These are phyloP conservation scores for Anisognathus igniventris DNA, from an alignment of 2,797 vertebrate genomes.

Conservation along the genomic window DNA sequence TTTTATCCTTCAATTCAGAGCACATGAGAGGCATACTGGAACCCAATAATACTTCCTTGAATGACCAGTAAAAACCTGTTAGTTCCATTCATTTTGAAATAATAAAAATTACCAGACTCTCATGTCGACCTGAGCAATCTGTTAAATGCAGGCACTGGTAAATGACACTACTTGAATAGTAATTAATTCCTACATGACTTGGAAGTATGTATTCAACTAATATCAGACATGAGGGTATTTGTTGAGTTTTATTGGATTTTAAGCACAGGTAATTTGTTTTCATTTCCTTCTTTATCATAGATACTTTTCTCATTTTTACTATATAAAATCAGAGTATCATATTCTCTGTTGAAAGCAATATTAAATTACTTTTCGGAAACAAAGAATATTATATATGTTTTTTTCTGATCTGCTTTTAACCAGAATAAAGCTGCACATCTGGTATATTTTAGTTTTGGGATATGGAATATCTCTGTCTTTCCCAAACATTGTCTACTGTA, in stretches of 20 bases:
- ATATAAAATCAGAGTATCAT: slow-evolving; percentile 63
- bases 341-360: slow-evolving; percentile 73
- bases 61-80: slow-evolving; percentile 68
- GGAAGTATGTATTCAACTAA: slow-evolving; percentile 14
- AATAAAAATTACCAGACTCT: slow-evolving; percentile 55
- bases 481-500: slow-evolving; percentile 71
- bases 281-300: slow-evolving; percentile 64
- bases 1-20: slow-evolving; percentile 73
- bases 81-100: slow-evolving; percentile 66
- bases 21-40: slow-evolving; percentile 51
- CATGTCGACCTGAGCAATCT: slow-evolving; percentile 51
- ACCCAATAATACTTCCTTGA: slow-evolving; percentile 70
- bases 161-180: slow-evolving; percentile 58
- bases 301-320: slow-evolving; percentile 64
- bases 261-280: slow-evolving; percentile 66
- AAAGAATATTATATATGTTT: slow-evolving; percentile 64
- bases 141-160: slow-evolving; percentile 56
- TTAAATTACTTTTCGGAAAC: slow-evolving; percentile 74
- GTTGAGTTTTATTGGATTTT: slow-evolving; percentile 56
- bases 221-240: slow-evolving; percentile 35
- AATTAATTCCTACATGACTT: slow-evolving; percentile 62
- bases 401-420: slow-evolving; percentile 65
- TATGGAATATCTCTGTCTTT: slow-evolving; percentile 69
- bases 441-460: slow-evolving; percentile 76
- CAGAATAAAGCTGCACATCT: slow-evolving; percentile 74